These are phyloP conservation scores for Eurystomus gularis DNA, from an alignment of 2,113 vertebrate genomes.

Conservation along the genomic window DNA sequence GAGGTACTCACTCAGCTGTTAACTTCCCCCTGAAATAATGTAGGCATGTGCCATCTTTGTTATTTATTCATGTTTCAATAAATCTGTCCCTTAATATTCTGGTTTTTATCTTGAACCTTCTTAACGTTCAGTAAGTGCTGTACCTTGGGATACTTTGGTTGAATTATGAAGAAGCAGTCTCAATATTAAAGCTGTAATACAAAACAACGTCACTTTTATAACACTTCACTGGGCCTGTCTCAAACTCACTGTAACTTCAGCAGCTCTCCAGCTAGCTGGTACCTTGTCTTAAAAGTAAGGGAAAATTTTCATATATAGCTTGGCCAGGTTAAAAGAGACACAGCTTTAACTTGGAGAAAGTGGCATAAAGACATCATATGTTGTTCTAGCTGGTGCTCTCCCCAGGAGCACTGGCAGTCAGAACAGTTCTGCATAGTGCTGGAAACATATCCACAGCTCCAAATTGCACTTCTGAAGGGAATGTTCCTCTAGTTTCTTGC, in stretches of 20 bases:
- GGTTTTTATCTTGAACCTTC: background rate
- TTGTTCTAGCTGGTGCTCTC: background rate
- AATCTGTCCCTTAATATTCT: constrained; percentile 28
- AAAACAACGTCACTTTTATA: background rate
- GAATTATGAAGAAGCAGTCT: background rate
- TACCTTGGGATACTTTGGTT: background rate
- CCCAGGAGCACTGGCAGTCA: too few relatives aligned
- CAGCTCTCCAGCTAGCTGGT: background rate
- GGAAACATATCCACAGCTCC: background rate
- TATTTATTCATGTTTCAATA: constrained; percentile 60
- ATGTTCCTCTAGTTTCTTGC: fast-evolving
- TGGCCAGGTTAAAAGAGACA: background rate
- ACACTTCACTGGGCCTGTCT: background rate
- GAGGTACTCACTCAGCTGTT: background rate
- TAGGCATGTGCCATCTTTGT: constrained; percentile 13
- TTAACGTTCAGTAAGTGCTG: background rate
- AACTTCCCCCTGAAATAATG: background rate
- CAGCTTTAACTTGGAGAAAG: background rate
- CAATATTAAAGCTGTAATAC: background rate
- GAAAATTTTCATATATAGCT: background rate
- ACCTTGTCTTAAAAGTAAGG: background rate
- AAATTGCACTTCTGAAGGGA: background rate
- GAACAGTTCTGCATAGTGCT: fast-evolving
- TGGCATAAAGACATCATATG: background rate
- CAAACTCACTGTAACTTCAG: background rate